Conservation (phyloP, 2,888 invertebrate genomes). For the Papilio elwesi region DNA sequence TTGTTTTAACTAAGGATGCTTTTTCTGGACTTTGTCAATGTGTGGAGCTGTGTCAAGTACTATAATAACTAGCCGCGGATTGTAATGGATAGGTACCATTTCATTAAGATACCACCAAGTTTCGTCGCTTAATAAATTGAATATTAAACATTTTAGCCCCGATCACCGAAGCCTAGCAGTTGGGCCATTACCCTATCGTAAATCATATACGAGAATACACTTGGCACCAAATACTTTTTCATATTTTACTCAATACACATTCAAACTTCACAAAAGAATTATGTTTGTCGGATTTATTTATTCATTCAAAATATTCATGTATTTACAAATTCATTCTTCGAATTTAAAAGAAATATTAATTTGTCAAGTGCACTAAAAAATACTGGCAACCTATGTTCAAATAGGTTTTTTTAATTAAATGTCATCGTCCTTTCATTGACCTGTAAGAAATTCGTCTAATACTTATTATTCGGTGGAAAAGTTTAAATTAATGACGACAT, state of each 20-base stretch:
- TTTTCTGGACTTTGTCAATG: no score
- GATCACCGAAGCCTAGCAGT: not conserved
- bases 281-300: not conserved
- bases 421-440: not conserved
- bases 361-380: not conserved
- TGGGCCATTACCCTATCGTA: not conserved
- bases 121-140: not conserved
- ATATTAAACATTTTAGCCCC: not conserved
- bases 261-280: not conserved
- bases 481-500: no score
- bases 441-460: no score
- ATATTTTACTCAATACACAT: not conserved
- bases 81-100: not conserved
- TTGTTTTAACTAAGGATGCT: no score
- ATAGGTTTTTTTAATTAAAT: not conserved
- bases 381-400: not conserved
- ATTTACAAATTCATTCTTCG: slow-evolving; percentile 1
- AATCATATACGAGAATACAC: not conserved
- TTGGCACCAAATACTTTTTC: not conserved
- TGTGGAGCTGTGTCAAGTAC: no score
- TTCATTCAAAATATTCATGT: not conserved
- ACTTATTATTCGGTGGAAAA: no score
- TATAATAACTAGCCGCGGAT: no score
- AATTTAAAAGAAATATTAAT: not conserved
- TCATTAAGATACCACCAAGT: not conserved